phyloP scores from a whole-genome alignment of 1,140 invertebrate genomes.

The Pogonomyrmex barbatus region DNA sequence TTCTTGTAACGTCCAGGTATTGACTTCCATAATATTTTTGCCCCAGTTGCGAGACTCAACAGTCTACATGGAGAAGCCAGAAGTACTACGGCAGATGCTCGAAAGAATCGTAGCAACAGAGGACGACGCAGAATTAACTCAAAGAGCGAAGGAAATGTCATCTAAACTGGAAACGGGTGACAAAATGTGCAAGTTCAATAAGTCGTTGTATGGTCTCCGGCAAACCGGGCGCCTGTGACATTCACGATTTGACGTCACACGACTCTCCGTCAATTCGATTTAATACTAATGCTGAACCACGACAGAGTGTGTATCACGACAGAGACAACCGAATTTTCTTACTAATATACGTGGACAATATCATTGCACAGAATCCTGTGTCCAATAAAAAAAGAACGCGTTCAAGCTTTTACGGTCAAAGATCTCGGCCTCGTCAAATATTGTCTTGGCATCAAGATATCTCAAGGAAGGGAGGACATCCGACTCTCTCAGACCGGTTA shows the following conservation, averaged over 20 bases:
- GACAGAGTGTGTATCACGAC: background rate
- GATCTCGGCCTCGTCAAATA: background rate
- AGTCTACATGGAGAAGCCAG: background rate
- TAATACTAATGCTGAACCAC: background rate
- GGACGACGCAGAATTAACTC: background rate
- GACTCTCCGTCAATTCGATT: background rate
- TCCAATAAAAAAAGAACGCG: background rate
- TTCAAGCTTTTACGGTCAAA: background rate
- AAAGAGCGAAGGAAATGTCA: background rate
- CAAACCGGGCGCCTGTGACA: constrained; percentile 18
- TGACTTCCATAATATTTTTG: background rate
- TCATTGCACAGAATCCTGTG: background rate
- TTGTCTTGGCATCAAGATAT: background rate
- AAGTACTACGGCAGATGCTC: background rate
- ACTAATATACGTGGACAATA: background rate
- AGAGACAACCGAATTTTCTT: background rate
- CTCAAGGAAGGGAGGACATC: too few species aligned
- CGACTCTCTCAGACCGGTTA: too few species aligned
- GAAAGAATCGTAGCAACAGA: background rate
- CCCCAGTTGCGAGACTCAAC: background rate
- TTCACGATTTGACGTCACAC: background rate
- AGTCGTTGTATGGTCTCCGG: background rate
- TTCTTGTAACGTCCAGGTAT: too few species aligned
- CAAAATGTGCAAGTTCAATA: background rate
- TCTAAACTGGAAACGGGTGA: background rate